Evolutionary conservation across 2,797 vertebrate genomes (phyloP), one percentile per base, ranked within the genome.

Genomic region (Sebastes iracundus): DNA sequence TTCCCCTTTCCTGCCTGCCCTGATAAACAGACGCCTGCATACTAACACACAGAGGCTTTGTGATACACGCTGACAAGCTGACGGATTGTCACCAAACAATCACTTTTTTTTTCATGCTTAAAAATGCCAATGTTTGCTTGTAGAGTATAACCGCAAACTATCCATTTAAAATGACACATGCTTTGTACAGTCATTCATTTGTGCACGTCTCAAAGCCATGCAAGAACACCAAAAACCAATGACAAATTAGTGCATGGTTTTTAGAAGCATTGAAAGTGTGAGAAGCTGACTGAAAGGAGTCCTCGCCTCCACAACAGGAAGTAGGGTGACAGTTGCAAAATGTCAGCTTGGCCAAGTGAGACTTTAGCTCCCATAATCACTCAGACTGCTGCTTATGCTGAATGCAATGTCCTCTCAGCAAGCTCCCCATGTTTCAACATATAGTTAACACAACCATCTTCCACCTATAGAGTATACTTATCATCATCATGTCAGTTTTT

Each of bases 291-390:
- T 83, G 75, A 87, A 59, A 87, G 67, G 35, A 70, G 65, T 64
- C 27, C 12, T 71, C 56, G 38, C 87, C 87, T 82, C 87, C 81
- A 66, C 88, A 92, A 93, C 94, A 94, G 93, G 94, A 95, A 95
- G 90, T 89, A 83, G 56, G 73, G 70, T 76, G 64, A 60, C 79
- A 56, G 86, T 92, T 92, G 82, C 81, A 90, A 92, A 94, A 94
- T 93, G 92, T 94, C 87, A 94, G 46, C 71, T 71, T 69, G 64
- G 72, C 67, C 49, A 66, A 75, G 79, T 68, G 72, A 77, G 70
- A 72, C 69, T 58, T 46, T 4, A 75, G 53, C 56, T 86, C 74
- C 79, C 38, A 62, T 70, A 71, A 68, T 83, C 64, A 74, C 62
- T 72, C 42, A 69, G 55, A 23, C 78, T 33, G 18, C 74, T 85